Base-by-base conservation (phyloP, 1,140 invertebrate genomes). In the Leptinotarsa undecemlineata region DNA sequence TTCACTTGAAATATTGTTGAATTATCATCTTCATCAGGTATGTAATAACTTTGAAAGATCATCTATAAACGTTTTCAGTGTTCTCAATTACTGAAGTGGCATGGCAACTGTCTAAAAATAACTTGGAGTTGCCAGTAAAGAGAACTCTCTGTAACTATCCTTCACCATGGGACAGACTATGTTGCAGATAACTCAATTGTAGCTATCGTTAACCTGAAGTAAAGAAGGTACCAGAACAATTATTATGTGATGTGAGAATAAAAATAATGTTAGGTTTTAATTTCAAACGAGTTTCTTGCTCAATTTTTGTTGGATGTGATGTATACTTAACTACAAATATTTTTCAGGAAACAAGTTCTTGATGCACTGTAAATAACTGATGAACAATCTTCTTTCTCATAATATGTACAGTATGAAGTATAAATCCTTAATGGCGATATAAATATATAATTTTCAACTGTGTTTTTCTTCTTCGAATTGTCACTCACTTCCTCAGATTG, bases 371-470 rank as follows among this genome's bases (percentile, higher is more conserved):
- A 57, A n/a, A 57, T 57, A 57, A 19, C n/a, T n/a, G n/a, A 57
- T 8, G 51, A 57, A 57, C 51, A 17, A 57, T 57, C 51, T 57
- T 57, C n/a, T 57, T 57, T 19, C 51, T 19, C 15, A 57, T 57
- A 57, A 57, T 57, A 57, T 57, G 51, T 57, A 57, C 51, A 57
- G 51, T 57, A 57, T 57, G 17, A 57, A 57, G 51, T 57, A 57
- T 57, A 19, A 57, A 57, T 57, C 51, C 51, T 57, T 57, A 57
- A 57, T 57, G 51, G 51, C 51, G 51, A 57, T 57, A 42, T 42
- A 57, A 57, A 57, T 57, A 57, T 57, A 57, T 57, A 57, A 57
- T 57, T 57, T 57, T 57, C 51, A 57, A 57, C 15, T 57, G 51
- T 57, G 51, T 57, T 57, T 57, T 15, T 15, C n/a, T 57, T 57